A percentile compares a stretch with the other conserved stretches of the same genome.
Evolutionary conservation across 2,113 vertebrate genomes (phyloP).

Genomic region (Bubalus kerabau): DNA sequence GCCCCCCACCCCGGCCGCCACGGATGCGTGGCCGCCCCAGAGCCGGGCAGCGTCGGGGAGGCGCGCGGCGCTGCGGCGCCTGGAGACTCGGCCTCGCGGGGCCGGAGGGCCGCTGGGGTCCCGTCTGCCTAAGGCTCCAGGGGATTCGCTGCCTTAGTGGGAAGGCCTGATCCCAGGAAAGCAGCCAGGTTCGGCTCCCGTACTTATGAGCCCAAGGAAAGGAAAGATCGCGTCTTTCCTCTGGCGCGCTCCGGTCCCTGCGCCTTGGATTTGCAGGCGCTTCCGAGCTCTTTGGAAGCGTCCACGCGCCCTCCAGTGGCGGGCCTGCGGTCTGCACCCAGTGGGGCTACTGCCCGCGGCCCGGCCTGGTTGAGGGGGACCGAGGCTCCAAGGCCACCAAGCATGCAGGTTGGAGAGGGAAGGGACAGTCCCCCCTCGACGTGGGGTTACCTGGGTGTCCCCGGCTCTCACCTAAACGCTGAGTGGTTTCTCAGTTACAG

Average conservation of each 20-base stretch:
- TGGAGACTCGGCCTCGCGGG: neutral
- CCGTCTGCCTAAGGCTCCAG: neutral
- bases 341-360: neutral
- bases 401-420: neutral
- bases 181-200: neutral
- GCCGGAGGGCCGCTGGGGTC: neutral
- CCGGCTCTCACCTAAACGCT: neutral
- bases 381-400: neutral
- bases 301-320: conserved; percentile 88
- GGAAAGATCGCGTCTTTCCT: neutral
- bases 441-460: neutral
- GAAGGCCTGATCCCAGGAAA: neutral
- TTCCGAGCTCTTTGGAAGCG: conserved; percentile 75
- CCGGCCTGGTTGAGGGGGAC: neutral
- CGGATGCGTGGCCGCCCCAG: neutral
- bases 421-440: neutral
- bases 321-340: conserved; percentile 29
- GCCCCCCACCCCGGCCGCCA: neutral
- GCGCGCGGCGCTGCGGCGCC: neutral
- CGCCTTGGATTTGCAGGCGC: neutral
- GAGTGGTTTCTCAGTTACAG: neutral
- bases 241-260: neutral
- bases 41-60: neutral
- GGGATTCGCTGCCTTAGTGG: neutral
- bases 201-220: conserved; percentile 33